phyloP scores from a whole-genome alignment of 2,797 vertebrate species.

The Amazonetta brasiliensis region DNA sequence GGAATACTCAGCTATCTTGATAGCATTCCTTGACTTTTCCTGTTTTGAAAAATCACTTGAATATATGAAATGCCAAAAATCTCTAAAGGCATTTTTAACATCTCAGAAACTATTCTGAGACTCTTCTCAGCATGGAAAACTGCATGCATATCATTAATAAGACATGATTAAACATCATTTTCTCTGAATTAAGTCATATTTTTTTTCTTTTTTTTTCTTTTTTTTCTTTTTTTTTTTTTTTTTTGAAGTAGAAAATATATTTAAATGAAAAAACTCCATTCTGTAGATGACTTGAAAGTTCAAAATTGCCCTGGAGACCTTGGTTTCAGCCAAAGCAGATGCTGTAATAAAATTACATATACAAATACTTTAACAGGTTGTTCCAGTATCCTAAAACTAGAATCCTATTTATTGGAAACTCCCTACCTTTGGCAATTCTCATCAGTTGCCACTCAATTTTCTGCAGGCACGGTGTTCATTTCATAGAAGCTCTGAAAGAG shows the following conservation, averaged over 20 bases:
- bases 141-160: not conserved
- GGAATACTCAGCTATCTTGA: not conserved
- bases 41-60: not conserved
- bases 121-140: not conserved
- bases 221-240: not conserved
- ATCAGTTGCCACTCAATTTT: not conserved
- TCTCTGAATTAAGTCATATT: not conserved
- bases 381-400: not conserved
- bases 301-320: constrained; percentile 58
- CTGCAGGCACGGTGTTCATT: not conserved
- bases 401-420: constrained; percentile 37
- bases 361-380: constrained; percentile 29
- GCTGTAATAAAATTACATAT: constrained; percentile 19
- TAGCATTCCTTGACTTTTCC: not conserved
- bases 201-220: not conserved
- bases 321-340: constrained; percentile 52
- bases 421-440: constrained; percentile 52
- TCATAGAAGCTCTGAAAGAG: not conserved
- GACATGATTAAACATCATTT: constrained; percentile 14
- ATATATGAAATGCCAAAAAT: constrained; percentile 20
- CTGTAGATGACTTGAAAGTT: constrained; percentile 32
- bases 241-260: not conserved
- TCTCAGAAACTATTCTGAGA: constrained; percentile 13
- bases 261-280: not conserved
- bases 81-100: constrained; percentile 28